Percentiles rank a stretch among this genome's conserved stretches.
Evolutionary conservation across 2,113 vertebrate species (phyloP).

Genomic region (Sphaerodactylus townsendi): DNA sequence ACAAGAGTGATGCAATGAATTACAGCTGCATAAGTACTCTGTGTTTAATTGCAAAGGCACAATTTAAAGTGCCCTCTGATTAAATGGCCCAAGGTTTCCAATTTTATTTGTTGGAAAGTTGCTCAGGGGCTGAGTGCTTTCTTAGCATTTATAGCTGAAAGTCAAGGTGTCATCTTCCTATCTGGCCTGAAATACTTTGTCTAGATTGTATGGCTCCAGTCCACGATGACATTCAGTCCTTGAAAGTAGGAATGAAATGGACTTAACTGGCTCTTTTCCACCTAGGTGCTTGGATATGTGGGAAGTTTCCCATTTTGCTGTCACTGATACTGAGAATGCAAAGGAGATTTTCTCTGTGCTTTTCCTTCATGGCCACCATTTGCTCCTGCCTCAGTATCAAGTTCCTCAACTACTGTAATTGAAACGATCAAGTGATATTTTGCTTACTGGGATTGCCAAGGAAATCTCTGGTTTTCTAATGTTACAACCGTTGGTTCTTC

Average conservation of each 20-base stretch:
- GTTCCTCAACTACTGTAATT: too few relatives aligned
- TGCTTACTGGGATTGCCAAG: too few relatives aligned
- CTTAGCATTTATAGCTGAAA: constrained; percentile 23
- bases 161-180: constrained; percentile 19
- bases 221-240: background rate
- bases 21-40: constrained; percentile 31
- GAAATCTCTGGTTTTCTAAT: too few relatives aligned
- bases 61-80: constrained; percentile 56
- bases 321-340: too few relatives aligned
- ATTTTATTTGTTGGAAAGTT: constrained; percentile 42
- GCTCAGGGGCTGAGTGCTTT: constrained; percentile 36
- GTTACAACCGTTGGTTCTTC: too few relatives aligned
- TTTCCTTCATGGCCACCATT: too few relatives aligned
- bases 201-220: background rate
- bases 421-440: too few relatives aligned
- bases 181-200: background rate
- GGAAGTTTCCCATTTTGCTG: background rate
- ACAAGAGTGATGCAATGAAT: constrained; percentile 39
- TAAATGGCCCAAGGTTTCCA: constrained; percentile 48
- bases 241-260: background rate
- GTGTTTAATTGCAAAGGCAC: constrained; percentile 58
- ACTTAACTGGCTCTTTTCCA: background rate
- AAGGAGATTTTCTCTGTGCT: too few relatives aligned
- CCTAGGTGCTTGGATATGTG: background rate
- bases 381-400: too few relatives aligned